Percentiles rank a stretch among this genome's conserved stretches.
phyloP scores from a whole-genome alignment of 2,888 invertebrate genomes.

The Phytoseiulus persimilis region DNA sequence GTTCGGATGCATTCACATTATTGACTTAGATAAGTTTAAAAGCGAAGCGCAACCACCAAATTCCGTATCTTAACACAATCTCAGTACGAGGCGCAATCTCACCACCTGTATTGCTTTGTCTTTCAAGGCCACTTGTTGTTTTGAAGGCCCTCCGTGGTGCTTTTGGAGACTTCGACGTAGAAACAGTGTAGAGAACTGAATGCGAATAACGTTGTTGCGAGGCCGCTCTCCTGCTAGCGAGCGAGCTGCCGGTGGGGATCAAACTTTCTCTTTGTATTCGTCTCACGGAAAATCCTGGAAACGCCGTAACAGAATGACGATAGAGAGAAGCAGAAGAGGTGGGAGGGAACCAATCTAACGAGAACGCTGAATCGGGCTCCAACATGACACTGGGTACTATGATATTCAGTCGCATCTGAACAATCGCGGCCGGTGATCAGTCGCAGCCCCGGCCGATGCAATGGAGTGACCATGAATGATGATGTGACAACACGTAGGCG shows the following conservation, averaged over 20 bases:
- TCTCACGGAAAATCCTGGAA: not conserved
- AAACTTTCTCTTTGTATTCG: not conserved
- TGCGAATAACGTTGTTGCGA: not conserved
- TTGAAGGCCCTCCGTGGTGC: not conserved
- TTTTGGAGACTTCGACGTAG: not conserved
- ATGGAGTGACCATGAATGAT: not conserved
- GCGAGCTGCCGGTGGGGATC: not conserved
- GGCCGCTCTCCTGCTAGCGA: not conserved
- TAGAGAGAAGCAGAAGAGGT: no score
- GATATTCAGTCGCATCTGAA: not conserved
- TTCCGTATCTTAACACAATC: conserved; percentile 7
- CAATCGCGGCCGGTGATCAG: not conserved
- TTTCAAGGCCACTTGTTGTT: not conserved
- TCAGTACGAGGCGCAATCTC: conserved; percentile 5
- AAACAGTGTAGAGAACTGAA: not conserved
- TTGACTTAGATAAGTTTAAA: not conserved
- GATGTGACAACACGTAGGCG: not conserved
- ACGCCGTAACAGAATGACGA: no score
- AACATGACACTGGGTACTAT: no score
- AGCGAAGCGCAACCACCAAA: not conserved
- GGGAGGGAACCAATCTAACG: no score
- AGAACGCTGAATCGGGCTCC: no score
- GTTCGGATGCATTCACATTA: not conserved
- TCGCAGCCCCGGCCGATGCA: not conserved
- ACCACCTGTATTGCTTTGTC: not conserved